Conservation (phyloP, 2,113 vertebrate genomes). For the Sula dactylatra region DNA sequence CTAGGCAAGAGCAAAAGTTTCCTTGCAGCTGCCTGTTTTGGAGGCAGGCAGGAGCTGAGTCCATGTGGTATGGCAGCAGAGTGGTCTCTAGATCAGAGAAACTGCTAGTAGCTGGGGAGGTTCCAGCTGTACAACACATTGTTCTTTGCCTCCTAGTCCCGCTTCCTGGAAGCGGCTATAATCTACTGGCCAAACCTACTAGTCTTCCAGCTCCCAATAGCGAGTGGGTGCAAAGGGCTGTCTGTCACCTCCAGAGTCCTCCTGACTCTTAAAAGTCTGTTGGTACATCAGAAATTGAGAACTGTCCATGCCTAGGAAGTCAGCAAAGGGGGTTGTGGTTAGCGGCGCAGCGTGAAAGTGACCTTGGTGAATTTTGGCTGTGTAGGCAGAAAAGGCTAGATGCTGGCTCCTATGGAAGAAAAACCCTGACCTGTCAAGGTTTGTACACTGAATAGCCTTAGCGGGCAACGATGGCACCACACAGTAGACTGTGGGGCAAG, state of each 20-base stretch:
- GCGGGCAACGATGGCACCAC: background rate
- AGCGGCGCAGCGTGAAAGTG: background rate
- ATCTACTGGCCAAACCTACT: background rate
- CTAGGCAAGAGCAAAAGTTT: background rate
- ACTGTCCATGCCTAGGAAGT: background rate
- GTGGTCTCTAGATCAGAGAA: background rate
- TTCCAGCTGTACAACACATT: background rate
- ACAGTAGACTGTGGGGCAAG: background rate
- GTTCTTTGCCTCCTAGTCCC: background rate
- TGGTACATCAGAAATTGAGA: background rate
- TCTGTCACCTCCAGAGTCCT: background rate
- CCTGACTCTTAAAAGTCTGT: background rate
- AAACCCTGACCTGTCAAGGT: background rate
- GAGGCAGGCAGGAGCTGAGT: background rate
- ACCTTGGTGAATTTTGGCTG: background rate
- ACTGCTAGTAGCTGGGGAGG: background rate
- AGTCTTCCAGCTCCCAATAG: background rate
- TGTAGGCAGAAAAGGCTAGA: background rate
- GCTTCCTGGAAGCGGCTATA: background rate
- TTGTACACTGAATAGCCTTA: background rate
- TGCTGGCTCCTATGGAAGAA: background rate
- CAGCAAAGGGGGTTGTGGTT: background rate
- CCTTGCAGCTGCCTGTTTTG: background rate
- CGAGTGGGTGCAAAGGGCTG: background rate
- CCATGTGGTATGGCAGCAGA: background rate